phyloP scores from a whole-genome alignment of 2,888 invertebrate species.

The Luperina testacea region DNA sequence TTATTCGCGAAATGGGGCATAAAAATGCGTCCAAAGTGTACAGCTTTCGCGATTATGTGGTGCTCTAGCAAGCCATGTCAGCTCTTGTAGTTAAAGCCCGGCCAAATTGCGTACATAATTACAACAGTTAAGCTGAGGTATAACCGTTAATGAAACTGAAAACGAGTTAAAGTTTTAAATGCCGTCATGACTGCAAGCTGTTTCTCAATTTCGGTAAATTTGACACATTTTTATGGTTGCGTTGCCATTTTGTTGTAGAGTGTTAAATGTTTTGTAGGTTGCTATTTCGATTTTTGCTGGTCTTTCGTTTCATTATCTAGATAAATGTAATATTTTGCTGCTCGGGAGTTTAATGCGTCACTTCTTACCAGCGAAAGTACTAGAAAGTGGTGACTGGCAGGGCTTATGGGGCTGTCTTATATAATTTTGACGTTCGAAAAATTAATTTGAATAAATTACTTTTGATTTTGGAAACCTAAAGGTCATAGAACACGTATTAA shows the following conservation, averaged over 20 bases:
- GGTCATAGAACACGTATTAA: too few species aligned
- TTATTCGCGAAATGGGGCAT: slow-evolving; percentile 40
- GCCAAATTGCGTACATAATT: slow-evolving; percentile 88
- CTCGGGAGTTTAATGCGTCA: too few species aligned
- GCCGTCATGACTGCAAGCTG: slow-evolving; percentile 87
- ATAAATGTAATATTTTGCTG: not conserved
- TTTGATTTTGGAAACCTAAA: too few species aligned
- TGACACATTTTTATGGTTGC: slow-evolving; percentile 81
- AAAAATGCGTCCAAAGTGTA: slow-evolving; percentile 51
- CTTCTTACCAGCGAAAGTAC: too few species aligned
- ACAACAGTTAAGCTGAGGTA: slow-evolving; percentile 85
- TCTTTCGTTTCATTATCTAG: not conserved
- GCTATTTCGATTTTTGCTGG: slow-evolving; percentile 13
- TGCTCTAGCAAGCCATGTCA: slow-evolving; percentile 65
- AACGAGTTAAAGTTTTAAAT: slow-evolving; percentile 88
- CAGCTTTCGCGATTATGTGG: slow-evolving; percentile 55
- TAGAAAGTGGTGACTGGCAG: too few species aligned
- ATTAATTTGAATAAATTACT: too few species aligned
- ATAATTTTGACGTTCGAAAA: too few species aligned
- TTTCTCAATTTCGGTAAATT: slow-evolving; percentile 86
- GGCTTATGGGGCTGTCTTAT: too few species aligned
- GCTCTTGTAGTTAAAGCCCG: slow-evolving; percentile 74
- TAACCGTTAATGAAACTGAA: slow-evolving; percentile 88
- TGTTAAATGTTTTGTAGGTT: slow-evolving; percentile 40
- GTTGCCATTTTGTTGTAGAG: slow-evolving; percentile 40